A percentile compares a stretch with the other conserved stretches of the same genome.
These are phyloP conservation scores for Tribolium castaneum DNA, from an alignment of 1,140 invertebrate genomes.

Conservation along the genomic window DNA sequence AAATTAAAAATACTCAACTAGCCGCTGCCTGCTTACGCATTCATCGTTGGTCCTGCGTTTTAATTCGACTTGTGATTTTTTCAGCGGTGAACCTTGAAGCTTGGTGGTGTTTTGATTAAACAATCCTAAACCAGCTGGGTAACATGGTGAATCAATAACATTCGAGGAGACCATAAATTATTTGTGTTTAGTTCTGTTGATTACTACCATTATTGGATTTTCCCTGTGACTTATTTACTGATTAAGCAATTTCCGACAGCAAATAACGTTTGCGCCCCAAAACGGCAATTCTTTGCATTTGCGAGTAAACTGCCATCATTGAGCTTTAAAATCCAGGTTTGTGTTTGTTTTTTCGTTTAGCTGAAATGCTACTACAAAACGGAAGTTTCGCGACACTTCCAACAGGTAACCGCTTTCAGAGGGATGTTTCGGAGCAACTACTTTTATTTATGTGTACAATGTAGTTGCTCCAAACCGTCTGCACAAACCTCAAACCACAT, in stretches of 20 bases:
- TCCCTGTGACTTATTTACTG: not conserved
- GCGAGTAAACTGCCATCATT: not conserved
- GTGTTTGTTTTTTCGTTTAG: not conserved
- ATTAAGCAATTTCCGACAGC: not conserved
- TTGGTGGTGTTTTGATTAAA: not conserved
- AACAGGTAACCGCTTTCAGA: not conserved
- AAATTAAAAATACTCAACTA: not conserved
- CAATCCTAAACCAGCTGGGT: not conserved
- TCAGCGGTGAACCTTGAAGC: not conserved
- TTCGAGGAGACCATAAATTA: not conserved
- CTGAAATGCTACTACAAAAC: too few relatives aligned
- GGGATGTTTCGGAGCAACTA: not conserved
- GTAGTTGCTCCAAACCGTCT: not conserved
- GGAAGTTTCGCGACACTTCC: not conserved
- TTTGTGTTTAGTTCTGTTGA: not conserved
- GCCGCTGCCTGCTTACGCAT: not conserved
- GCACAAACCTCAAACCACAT: not conserved
- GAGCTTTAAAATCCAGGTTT: not conserved
- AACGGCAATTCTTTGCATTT: not conserved
- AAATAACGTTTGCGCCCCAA: not conserved
- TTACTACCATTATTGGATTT: not conserved
- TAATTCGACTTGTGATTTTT: not conserved
- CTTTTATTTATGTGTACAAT: not conserved
- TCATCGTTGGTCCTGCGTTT: not conserved
- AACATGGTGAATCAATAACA: not conserved